Evolutionary conservation across 2,888 invertebrate species (phyloP), one percentile per base, ranked within the genome.

Genomic region (Quadroppia sp.): DNA sequence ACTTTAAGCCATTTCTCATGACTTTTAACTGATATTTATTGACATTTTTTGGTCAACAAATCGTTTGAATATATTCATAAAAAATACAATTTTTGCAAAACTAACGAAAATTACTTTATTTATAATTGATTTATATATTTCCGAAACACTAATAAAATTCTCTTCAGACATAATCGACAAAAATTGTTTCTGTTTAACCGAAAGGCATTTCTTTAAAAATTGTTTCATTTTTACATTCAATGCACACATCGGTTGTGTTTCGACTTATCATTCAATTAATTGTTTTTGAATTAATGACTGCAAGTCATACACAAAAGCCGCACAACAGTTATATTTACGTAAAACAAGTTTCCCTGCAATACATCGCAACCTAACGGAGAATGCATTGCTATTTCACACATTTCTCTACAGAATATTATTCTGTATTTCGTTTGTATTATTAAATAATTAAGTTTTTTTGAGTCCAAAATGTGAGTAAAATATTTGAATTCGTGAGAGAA

Each of bases 211-310:
- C 28, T 9, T 28, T 59, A 30, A 28, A 59, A 59, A 25, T 59
- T 28, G 30, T 15, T 23, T 50, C 15, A 9, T 9, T 50, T 9
- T 50, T 59, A 28, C 32, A 28, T 59, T 32, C 4, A 23, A 4
- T 28, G 13, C 17, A 28, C n/a, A n/a, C 6, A 50, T 4, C n/a
- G n/a, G 15, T 50, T 50, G 6, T 20, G n/a, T 50, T 50, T 50
- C 15, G 20, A 50, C 20, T 20, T n/a, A 28, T 59, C 32, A 59
- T 32, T 59, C 28, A 6, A 28, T 59, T 59, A 59, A 59, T 59
- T 59, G 59, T 59, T 59, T 59, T 59, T 7, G n/a, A 59, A 7
- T 59, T 20, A 17, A 59, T 59, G 59, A 7, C 59, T 59, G 28
- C 7, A 59, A 59, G 30, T 30, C 13, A 59, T 59, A 28, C 50